Evolutionary conservation across 30 jellyfish, hydroid and myxozoan species (phyloP).

Genomic region (Sanderia malayensis): DNA sequence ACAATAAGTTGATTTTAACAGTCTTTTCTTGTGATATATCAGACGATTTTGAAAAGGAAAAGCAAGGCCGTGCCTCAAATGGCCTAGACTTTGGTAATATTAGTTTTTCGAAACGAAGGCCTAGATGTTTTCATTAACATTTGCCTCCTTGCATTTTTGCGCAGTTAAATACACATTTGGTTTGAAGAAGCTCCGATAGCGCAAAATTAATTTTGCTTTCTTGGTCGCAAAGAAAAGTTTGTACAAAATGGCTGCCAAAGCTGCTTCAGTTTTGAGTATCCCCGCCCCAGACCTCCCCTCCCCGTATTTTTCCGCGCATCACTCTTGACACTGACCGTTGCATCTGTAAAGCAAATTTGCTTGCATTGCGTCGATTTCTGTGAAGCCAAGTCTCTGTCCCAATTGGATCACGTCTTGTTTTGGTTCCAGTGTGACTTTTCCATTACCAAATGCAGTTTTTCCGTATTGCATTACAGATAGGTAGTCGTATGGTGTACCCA

Average conservation of each 20-base stretch:
- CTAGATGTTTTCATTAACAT: too few species aligned
- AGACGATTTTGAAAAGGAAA: too few species aligned
- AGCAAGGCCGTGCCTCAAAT: too few species aligned
- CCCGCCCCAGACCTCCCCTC: too few species aligned
- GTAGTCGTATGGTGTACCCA: slow-evolving; percentile 80
- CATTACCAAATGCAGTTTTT: slow-evolving; percentile 86
- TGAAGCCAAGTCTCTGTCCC: slow-evolving; percentile 88
- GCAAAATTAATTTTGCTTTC: not conserved
- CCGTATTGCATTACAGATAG: slow-evolving; percentile 85
- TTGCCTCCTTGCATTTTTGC: not conserved
- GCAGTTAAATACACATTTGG: not conserved
- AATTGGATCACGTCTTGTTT: slow-evolving; percentile 66
- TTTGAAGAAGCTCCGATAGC: not conserved
- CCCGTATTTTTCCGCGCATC: too few species aligned
- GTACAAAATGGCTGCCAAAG: not conserved
- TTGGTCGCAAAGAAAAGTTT: not conserved
- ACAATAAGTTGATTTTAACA: too few species aligned
- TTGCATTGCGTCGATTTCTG: slow-evolving; percentile 66
- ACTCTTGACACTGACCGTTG: slow-evolving; percentile 81
- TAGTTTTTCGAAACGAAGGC: too few species aligned
- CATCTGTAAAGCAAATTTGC: slow-evolving; percentile 78
- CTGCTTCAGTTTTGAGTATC: not conserved
- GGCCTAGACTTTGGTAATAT: too few species aligned
- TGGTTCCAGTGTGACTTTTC: slow-evolving; percentile 76
- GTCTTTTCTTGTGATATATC: too few species aligned